phyloP scores from a whole-genome alignment of 2,797 vertebrate species.

The Peromyscus aztecus region DNA sequence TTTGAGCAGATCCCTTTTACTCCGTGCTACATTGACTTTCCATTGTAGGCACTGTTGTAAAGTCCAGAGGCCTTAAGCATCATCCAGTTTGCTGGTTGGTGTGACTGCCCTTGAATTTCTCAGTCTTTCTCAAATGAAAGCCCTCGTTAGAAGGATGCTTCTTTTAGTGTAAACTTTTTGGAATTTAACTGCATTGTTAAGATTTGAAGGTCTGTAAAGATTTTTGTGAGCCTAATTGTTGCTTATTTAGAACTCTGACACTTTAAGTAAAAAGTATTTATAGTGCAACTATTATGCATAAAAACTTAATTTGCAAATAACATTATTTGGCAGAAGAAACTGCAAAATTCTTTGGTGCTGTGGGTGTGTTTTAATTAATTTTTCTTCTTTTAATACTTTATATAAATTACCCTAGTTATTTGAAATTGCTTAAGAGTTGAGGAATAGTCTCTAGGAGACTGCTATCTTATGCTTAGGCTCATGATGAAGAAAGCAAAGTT shows the following conservation, averaged over 20 bases:
- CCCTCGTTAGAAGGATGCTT: slow-evolving; percentile 76
- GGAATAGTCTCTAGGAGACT: neutral
- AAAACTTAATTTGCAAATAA: slow-evolving; percentile 15
- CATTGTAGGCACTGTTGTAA: slow-evolving; percentile 94
- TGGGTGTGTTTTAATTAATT: neutral
- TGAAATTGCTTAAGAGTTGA: neutral
- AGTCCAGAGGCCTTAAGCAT: slow-evolving; percentile 92
- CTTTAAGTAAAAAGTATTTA: slow-evolving; percentile 37
- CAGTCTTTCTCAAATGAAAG: slow-evolving; percentile 77
- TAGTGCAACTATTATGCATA: neutral
- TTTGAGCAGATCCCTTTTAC: slow-evolving; percentile 92
- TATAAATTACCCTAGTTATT: slow-evolving; percentile 3
- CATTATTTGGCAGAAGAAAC: neutral
- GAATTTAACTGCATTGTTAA: slow-evolving; percentile 11
- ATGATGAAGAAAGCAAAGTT: neutral
- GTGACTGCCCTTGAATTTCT: slow-evolving; percentile 78
- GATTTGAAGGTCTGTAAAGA: slow-evolving; percentile 31
- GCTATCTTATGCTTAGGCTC: neutral
- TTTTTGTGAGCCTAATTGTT: slow-evolving; percentile 35
- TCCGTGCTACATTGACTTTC: slow-evolving; percentile 97
- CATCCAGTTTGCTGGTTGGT: slow-evolving; percentile 84
- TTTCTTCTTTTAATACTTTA: neutral
- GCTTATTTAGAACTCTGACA: slow-evolving; percentile 30
- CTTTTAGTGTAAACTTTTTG: slow-evolving; percentile 59
- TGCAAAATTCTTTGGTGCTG: neutral